Percentiles rank a stretch among this genome's conserved stretches.
phyloP scores from a whole-genome alignment of 2,797 vertebrate species.

The Pitangus sulphuratus region DNA sequence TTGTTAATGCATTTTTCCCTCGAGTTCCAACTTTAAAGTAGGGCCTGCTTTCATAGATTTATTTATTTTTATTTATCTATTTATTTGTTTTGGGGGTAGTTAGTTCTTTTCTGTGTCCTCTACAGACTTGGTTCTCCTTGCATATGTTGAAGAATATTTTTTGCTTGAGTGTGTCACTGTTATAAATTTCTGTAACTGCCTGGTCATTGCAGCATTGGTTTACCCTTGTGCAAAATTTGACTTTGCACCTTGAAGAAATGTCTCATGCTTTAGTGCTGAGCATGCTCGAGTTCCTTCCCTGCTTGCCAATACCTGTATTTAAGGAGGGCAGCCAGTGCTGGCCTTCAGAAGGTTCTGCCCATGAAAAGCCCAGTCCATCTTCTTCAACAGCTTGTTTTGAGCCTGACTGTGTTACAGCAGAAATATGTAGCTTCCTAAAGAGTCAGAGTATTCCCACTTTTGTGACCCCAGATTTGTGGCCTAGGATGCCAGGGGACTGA shows the following conservation, averaged over 20 bases:
- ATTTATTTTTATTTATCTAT: not conserved
- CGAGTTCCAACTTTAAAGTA: not conserved
- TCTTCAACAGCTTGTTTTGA: not conserved
- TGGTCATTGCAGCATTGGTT: not conserved
- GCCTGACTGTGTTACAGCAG: not conserved
- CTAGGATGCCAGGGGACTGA: not conserved
- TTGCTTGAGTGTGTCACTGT: not conserved
- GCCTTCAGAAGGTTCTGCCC: not conserved
- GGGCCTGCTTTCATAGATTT: not conserved
- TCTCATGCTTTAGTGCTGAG: not conserved
- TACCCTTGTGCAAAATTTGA: not conserved
- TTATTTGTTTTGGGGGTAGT: not conserved
- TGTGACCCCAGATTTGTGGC: not conserved
- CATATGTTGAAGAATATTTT: not conserved
- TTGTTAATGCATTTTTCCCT: not conserved
- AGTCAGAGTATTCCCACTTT: not conserved
- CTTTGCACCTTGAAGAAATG: not conserved
- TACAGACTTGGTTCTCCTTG: not conserved
- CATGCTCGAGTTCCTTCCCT: not conserved
- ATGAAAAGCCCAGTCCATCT: not conserved
- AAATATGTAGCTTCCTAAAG: not conserved
- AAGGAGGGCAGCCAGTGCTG: not conserved
- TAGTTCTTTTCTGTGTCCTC: not conserved
- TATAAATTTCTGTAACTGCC: not conserved
- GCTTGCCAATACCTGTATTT: not conserved